Evolutionary conservation across 1,140 invertebrate genomes (phyloP).

Genomic region (Hirudo medicinalis): DNA sequence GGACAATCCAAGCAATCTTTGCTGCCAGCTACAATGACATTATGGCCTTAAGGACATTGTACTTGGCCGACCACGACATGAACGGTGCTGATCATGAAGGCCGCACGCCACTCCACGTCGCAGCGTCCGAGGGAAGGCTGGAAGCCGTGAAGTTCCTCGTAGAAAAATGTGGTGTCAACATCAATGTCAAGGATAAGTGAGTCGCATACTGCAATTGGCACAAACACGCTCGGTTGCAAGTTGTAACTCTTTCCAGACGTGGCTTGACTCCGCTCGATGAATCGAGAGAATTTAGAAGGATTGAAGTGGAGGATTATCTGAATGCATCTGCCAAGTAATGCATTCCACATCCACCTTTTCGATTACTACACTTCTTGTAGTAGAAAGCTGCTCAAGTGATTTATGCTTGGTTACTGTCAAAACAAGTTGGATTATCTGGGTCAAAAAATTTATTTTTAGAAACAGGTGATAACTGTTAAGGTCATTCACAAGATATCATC

Average conservation of each 20-base stretch:
- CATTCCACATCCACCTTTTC: no score
- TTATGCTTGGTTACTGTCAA: no score
- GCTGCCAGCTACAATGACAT: slow-evolving; percentile 1
- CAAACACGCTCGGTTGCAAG: no score
- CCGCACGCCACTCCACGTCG: slow-evolving; percentile 14
- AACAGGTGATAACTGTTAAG: no score
- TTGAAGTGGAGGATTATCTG: background rate
- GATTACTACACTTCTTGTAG: no score
- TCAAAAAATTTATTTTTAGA: no score
- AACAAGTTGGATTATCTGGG: no score
- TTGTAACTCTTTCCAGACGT: background rate
- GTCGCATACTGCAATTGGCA: background rate
- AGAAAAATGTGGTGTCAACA: slow-evolving; percentile 9
- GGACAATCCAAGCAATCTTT: background rate
- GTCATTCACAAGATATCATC: no score
- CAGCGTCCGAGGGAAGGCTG: slow-evolving; percentile 14
- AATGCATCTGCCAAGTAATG: no score
- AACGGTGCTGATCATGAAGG: slow-evolving; percentile 6
- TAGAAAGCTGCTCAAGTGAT: no score
- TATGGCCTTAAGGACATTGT: background rate
- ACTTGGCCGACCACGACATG: slow-evolving; percentile 11
- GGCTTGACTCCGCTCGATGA: background rate
- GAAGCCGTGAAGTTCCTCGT: slow-evolving; percentile 14
- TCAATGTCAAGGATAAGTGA: slow-evolving; percentile 12
- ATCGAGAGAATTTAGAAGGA: slow-evolving; percentile 1